Base-by-base conservation (phyloP, 1,140 invertebrate species). In the Calephelis nemesis region DNA sequence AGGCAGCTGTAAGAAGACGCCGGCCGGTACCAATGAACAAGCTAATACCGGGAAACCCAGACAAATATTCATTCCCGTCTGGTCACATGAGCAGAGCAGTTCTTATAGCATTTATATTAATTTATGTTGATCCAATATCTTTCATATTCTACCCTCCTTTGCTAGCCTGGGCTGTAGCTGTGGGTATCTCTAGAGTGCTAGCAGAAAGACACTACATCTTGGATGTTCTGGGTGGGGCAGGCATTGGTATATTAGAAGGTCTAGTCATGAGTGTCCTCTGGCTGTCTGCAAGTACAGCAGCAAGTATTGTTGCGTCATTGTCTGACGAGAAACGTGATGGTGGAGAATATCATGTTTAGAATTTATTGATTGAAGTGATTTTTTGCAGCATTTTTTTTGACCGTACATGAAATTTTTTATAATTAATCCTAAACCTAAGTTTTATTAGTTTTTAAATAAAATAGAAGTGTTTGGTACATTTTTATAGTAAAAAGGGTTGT, bases 31-130 rank as follows among this genome's bases (percentile, higher is more conserved):
- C 93, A 15, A 96, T 96, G 81, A 95, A 97, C 72, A 94, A 95
- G 84, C 81, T 92, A 9, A 77, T 94, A 15, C 91, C 87, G 13
- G 87, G 95, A 30, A 85, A 93, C 81, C 88, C 97, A 0, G 98
- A 99, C 88, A 96, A 98, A 78, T 99, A 96, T 84, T 98, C 98
- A 47, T 99, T 99, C 88, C 98, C 98, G 40, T 99, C 98, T 0
- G 98, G 98, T 0, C 98, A 99, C 91, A 94, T 97, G 2, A 98
- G 97, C n/a, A 91, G 98, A 77, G 94, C 97, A 9, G 93, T 95
- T 10, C 95, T 97, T 81, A 88, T 99, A 12, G 92, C 95, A 1
- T 94, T 94, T 60, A 96, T 97, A 77, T 95, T 96, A 68, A 92
- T 93, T 0, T 89, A 93, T 72, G 74, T 96, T 9, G 94, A 94